Evolutionary conservation across 2,113 vertebrate genomes (phyloP).

Genomic region (Mus musculus): GRCm39 chr1:96266001-96266500

Average conservation of each 20-base stretch:
- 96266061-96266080: slow-evolving; percentile 77
- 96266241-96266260: background rate
- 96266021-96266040: slow-evolving; percentile 78
- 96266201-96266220: slow-evolving; percentile 31
- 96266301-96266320: background rate
- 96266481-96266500: too few species aligned
- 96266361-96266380: slow-evolving; percentile 15
- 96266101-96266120: slow-evolving; percentile 66
- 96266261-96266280: slow-evolving; percentile 29
- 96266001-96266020: slow-evolving; percentile 67
- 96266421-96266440: too few species aligned
- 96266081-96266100: slow-evolving; percentile 61
- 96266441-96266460: too few species aligned
- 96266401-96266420: background rate
- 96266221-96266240: background rate
- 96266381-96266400: background rate
- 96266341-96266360: background rate
- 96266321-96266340: background rate
- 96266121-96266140: slow-evolving; percentile 30
- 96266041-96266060: slow-evolving; percentile 79
- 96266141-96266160: slow-evolving; percentile 28
- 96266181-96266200: slow-evolving; percentile 58
- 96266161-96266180: slow-evolving; percentile 26
- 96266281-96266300: background rate
- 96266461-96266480: too few species aligned